Evolutionary conservation across 2,888 invertebrate species (phyloP).

Genomic region (Lasioglossum oenotherae): DNA sequence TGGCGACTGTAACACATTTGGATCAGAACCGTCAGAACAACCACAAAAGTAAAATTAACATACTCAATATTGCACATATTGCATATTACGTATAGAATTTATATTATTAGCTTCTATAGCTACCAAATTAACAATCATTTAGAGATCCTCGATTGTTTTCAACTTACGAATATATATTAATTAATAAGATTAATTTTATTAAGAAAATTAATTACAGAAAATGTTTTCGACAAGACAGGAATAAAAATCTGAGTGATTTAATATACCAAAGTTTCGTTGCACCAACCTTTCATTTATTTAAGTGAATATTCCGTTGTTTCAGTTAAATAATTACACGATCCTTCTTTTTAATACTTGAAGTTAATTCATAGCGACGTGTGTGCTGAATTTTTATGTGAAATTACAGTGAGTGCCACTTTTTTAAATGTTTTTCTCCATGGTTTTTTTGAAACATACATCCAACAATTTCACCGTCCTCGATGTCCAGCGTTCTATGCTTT

Average conservation of each 20-base stretch:
- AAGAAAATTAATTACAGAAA: background rate
- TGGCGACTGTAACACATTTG: background rate
- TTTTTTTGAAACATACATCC: background rate
- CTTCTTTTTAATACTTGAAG: background rate
- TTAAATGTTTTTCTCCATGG: background rate
- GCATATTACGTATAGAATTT: too few relatives aligned
- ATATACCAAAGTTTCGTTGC: background rate
- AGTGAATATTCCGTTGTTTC: background rate
- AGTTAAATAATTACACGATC: background rate
- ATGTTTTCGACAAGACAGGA: background rate
- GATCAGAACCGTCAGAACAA: background rate
- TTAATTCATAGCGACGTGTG: background rate
- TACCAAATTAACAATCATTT: background rate
- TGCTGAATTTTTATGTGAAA: background rate
- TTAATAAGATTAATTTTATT: background rate
- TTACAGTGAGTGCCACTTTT: background rate
- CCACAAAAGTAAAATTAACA: background rate
- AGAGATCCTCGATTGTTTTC: background rate
- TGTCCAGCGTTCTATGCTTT: background rate
- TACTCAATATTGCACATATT: background rate
- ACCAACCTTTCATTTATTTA: background rate
- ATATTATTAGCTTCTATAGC: background rate
- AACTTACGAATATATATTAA: background rate
- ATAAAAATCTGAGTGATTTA: background rate
- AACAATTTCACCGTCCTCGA: constrained; percentile 14